Evolutionary conservation across 2,888 invertebrate species (phyloP).

Genomic region (Cordilura impudica): DNA sequence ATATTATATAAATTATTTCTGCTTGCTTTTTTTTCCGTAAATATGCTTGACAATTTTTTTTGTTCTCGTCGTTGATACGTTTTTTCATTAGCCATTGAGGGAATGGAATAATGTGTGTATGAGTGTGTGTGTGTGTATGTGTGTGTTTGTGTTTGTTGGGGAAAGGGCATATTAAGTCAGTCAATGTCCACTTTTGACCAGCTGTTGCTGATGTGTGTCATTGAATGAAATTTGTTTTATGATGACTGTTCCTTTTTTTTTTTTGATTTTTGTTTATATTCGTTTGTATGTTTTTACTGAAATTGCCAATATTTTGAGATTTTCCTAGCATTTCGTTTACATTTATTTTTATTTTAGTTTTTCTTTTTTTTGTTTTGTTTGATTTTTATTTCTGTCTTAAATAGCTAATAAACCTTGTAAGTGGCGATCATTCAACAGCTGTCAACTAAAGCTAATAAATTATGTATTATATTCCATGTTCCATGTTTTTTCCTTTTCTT

Average conservation of each 20-base stretch:
- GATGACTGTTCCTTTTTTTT: constrained; percentile 60
- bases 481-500: not conserved
- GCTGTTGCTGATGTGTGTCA: constrained; percentile 68
- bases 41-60: constrained; percentile 39
- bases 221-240: constrained; percentile 65
- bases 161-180: constrained; percentile 23
- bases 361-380: constrained; percentile 3
- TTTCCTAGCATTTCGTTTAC: constrained; percentile 30
- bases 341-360: not conserved
- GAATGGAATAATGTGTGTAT: not conserved
- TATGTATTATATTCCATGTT: constrained; percentile 39
- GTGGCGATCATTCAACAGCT: constrained; percentile 65
- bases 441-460: constrained; percentile 73
- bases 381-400: constrained; percentile 41
- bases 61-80: too few relatives aligned
- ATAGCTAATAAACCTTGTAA: constrained; percentile 59
- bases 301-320: constrained; percentile 42
- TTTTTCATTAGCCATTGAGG: not conserved
- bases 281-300: constrained; percentile 4
- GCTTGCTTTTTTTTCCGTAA: not conserved
- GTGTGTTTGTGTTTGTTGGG: not conserved
- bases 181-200: constrained; percentile 60
- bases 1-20: constrained; percentile 2
- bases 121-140: not conserved
- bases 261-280: constrained; percentile 1